Evolutionary conservation across 2,113 vertebrate species (phyloP).

Genomic region (Menidia beryllina): DNA sequence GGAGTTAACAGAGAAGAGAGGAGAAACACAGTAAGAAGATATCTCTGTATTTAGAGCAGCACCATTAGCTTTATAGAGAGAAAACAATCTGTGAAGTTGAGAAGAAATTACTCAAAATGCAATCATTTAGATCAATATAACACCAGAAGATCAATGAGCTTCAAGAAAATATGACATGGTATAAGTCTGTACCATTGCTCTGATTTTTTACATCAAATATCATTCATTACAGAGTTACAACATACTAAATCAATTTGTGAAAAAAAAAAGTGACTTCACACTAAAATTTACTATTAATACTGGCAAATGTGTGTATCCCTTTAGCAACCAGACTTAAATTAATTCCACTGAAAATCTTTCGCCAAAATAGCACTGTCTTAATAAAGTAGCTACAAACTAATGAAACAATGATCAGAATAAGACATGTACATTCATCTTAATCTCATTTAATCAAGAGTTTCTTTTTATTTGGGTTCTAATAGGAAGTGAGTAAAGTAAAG

Average conservation of each 20-base stretch:
- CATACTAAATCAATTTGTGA: constrained; percentile 19
- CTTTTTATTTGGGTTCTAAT: constrained; percentile 15
- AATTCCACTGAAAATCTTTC: background rate
- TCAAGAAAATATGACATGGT: constrained; percentile 35
- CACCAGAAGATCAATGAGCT: constrained; percentile 42
- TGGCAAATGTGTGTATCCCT: background rate
- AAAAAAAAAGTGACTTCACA: background rate
- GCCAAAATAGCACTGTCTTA: constrained; percentile 1
- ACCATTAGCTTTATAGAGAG: constrained; percentile 18
- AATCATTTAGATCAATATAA: constrained; percentile 35
- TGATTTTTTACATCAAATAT: constrained; percentile 23
- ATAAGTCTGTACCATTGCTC: constrained; percentile 30
- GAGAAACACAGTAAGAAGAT: background rate
- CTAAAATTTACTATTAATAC: background rate
- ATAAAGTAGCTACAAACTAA: too few species aligned
- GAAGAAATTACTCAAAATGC: background rate
- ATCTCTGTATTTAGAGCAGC: constrained; percentile 12
- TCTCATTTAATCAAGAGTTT: too few species aligned
- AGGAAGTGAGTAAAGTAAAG: constrained; percentile 22
- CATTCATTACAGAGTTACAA: constrained; percentile 6
- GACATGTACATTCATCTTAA: too few species aligned
- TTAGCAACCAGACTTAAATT: background rate
- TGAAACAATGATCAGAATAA: constrained; percentile 28
- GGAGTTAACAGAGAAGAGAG: constrained; percentile 33
- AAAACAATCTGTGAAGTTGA: constrained; percentile 28